These are phyloP conservation scores for Lasius platythorax DNA, from an alignment of 2,888 invertebrate genomes.

Conservation along the genomic window DNA sequence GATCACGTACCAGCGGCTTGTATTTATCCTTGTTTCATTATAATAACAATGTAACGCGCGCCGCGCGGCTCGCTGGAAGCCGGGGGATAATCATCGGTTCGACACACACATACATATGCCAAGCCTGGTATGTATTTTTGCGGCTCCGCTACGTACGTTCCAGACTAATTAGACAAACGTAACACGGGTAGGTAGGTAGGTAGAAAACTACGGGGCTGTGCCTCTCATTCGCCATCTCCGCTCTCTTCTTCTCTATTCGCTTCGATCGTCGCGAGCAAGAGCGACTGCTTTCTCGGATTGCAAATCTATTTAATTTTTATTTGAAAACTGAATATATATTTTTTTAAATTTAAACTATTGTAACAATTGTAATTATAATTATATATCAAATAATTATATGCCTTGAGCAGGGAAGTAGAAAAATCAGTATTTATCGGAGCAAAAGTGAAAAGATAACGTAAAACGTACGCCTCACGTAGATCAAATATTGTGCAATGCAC, in stretches of 20 bases:
- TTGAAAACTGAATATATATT: neutral
- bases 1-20: slow-evolving; percentile 84
- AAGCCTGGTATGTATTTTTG: slow-evolving; percentile 67
- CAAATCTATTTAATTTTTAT: neutral
- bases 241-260: slow-evolving; percentile 34
- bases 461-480: neutral
- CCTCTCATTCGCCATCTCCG: slow-evolving; percentile 4
- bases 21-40: slow-evolving; percentile 85
- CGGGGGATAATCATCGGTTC: slow-evolving; percentile 79
- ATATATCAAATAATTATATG: neutral
- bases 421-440: neutral
- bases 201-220: slow-evolving; percentile 34
- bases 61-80: slow-evolving; percentile 70
- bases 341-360: neutral
- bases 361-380: neutral
- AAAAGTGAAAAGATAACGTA: slow-evolving; percentile 11
- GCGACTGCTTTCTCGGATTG: slow-evolving; percentile 20
- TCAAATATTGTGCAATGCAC: slow-evolving; percentile 27
- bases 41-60: slow-evolving; percentile 85
- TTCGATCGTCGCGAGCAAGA: neutral
- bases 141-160: slow-evolving; percentile 64
- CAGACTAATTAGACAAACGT: slow-evolving; percentile 75
- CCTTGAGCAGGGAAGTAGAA: neutral
- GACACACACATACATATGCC: slow-evolving; percentile 58
- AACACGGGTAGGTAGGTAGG: slow-evolving; percentile 58